Conservation (phyloP, 2,113 vertebrate genomes). For the Aleadryas rufinucha region DNA sequence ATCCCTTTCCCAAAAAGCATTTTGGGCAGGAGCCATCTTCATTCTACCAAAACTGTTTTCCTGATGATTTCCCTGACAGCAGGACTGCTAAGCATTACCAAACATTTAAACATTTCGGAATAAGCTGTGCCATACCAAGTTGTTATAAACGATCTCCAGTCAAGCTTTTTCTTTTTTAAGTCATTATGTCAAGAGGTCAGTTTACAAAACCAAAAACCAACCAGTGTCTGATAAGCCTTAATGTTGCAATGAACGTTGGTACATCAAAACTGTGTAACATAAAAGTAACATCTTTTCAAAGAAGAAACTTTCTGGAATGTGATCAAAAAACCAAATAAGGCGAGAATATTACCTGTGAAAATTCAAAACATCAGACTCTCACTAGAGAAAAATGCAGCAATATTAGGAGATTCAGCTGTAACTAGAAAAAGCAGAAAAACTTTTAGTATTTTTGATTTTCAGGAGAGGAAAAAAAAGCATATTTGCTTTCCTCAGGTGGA, state of each 20-base stretch:
- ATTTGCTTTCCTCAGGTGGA: neutral
- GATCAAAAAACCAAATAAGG: neutral
- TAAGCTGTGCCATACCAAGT: neutral
- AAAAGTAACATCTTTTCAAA: neutral
- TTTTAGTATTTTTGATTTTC: neutral
- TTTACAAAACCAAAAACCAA: neutral
- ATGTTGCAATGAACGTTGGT: neutral
- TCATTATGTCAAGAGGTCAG: neutral
- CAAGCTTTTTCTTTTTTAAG: neutral
- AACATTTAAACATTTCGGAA: neutral
- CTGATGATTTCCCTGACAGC: neutral
- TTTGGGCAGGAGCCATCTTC: neutral
- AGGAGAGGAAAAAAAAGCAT: neutral
- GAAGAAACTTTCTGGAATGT: neutral
- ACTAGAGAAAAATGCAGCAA: neutral
- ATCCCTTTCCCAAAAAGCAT: neutral
- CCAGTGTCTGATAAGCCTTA: neutral
- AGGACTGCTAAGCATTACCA: neutral
- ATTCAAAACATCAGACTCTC: neutral
- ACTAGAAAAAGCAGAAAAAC: neutral
- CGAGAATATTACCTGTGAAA: neutral
- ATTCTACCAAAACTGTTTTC: neutral
- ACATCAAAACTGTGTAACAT: neutral
- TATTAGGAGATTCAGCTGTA: neutral
- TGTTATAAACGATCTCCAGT: neutral